Evolutionary conservation across 2,888 invertebrate genomes (phyloP).

Genomic region (Hirtodrosophila alboralis): DNA sequence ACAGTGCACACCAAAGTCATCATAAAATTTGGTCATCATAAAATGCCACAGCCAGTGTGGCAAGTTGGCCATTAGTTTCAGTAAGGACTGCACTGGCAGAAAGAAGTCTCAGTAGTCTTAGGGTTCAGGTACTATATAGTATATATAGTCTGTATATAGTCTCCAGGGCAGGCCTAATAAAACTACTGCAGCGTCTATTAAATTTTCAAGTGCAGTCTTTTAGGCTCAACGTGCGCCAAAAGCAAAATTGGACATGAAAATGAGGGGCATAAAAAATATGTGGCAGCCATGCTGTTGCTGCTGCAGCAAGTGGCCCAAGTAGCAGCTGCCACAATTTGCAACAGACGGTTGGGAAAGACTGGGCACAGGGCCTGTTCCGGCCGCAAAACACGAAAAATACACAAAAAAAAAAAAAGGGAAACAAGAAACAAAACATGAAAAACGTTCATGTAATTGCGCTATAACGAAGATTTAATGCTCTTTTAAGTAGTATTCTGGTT

Average conservation of each 20-base stretch:
- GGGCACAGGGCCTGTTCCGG: conserved; percentile 10
- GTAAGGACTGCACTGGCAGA: too few relatives aligned
- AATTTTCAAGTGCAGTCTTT: conserved; percentile 78
- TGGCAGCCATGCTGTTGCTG: conserved; percentile 19
- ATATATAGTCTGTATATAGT: too few relatives aligned
- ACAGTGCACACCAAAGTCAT: conserved; percentile 33
- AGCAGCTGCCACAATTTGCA: conserved; percentile 74
- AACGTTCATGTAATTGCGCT: conserved; percentile 41
- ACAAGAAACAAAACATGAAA: conserved; percentile 28
- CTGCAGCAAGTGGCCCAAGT: conserved; percentile 62
- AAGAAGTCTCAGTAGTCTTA: too few relatives aligned
- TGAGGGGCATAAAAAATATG: conserved; percentile 58
- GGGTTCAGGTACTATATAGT: too few relatives aligned
- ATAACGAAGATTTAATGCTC: conserved; percentile 60
- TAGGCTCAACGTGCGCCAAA: conserved; percentile 66
- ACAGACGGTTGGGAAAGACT: not conserved
- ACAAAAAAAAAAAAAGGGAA: conserved; percentile 6
- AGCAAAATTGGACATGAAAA: conserved; percentile 76
- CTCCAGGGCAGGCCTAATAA: not conserved
- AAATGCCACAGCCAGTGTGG: conserved; percentile 51
- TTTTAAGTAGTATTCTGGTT: conserved; percentile 34
- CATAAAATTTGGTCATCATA: conserved; percentile 55
- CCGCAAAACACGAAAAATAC: conserved; percentile 43
- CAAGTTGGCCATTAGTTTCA: conserved; percentile 5
- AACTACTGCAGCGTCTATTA: conserved; percentile 67